A percentile compares a stretch with the other conserved stretches of the same genome.
These are phyloP conservation scores for Mus caroli DNA, from an alignment of 2,797 vertebrate genomes.

Conservation along the genomic window DNA sequence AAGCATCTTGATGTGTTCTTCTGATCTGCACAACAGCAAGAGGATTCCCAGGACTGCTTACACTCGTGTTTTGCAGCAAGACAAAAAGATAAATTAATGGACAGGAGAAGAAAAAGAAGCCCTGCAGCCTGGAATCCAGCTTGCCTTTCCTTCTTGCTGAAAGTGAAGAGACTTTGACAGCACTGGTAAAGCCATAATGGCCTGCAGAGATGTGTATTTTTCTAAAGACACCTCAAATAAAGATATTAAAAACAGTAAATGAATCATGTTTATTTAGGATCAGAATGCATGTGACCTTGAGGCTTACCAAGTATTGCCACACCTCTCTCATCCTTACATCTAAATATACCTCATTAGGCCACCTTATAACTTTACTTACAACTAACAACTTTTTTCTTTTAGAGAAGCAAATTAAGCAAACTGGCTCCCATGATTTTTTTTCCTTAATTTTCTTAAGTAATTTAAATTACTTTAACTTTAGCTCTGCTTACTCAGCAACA, in stretches of 20 bases:
- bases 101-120: not conserved
- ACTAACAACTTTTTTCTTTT: not conserved
- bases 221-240: not conserved
- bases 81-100: slow-evolving; percentile 5
- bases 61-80: not conserved
- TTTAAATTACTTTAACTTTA: not conserved
- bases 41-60: not conserved
- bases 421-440: not conserved
- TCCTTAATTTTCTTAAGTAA: not conserved
- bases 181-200: not conserved
- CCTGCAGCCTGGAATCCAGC: not conserved
- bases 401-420: not conserved
- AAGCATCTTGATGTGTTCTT: not conserved
- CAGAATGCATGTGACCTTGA: not conserved
- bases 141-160: not conserved
- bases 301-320: not conserved
- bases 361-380: not conserved
- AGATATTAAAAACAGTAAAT: not conserved
- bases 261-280: not conserved
- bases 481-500: not conserved
- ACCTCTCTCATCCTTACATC: not conserved
- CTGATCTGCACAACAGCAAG: not conserved
- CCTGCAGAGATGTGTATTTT: not conserved
- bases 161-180: not conserved
- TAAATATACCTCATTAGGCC: not conserved